Evolutionary conservation across 1,140 invertebrate species (phyloP).

Genomic region (Acyrthosiphon pisum): DNA sequence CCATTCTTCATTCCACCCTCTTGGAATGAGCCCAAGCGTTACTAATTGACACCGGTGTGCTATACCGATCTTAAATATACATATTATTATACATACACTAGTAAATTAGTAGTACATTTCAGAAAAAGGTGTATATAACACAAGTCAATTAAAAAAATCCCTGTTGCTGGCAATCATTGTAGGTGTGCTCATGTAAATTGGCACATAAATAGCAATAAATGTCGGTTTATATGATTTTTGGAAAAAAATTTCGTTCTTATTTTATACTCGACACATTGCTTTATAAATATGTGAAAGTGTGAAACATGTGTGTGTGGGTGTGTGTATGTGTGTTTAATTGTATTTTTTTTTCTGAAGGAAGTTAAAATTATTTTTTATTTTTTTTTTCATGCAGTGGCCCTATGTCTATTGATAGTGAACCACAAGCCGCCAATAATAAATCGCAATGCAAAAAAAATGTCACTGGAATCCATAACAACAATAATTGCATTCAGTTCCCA

Average conservation of each 20-base stretch:
- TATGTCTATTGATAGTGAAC: constrained; percentile 46
- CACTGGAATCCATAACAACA: constrained; percentile 48
- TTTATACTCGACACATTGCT: constrained; percentile 33
- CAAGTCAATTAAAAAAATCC: constrained; percentile 44
- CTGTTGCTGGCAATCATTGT: constrained; percentile 23
- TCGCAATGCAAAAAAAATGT: constrained; percentile 52
- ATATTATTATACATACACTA: constrained; percentile 22
- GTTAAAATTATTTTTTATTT: constrained; percentile 23
- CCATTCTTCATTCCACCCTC: constrained; percentile 41
- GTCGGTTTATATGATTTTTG: constrained; percentile 24
- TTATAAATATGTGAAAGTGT: constrained; percentile 41
- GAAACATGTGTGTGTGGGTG: background rate
- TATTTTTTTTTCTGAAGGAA: constrained; percentile 22
- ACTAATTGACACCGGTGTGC: constrained; percentile 44
- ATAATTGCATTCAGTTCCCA: constrained; percentile 52
- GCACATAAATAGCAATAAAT: constrained; percentile 56
- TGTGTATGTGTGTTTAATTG: constrained; percentile 20
- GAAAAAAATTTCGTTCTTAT: constrained; percentile 27
- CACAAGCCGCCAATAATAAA: constrained; percentile 55
- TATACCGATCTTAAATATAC: constrained; percentile 29
- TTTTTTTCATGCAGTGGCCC: constrained; percentile 47
- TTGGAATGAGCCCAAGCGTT: constrained; percentile 44
- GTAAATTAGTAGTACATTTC: constrained; percentile 40
- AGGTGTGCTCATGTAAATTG: constrained; percentile 37
- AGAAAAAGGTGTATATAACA: constrained; percentile 31